Evolutionary conservation across 2,888 invertebrate species (phyloP), one percentile per base, ranked within the genome.

Genomic region (Ophion ellenae): DNA sequence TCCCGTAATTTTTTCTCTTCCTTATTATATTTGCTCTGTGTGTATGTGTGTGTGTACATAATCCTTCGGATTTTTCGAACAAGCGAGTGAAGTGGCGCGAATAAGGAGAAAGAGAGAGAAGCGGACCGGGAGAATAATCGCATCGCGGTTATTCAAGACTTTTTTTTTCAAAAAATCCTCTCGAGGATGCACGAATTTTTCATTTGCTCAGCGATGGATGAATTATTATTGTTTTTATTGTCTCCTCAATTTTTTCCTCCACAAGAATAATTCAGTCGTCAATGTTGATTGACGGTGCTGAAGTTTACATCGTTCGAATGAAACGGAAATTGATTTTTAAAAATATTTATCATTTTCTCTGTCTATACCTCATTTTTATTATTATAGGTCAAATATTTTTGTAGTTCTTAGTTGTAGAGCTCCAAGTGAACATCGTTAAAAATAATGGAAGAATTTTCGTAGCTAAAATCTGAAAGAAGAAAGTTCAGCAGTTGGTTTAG

Each of bases 41-140:
- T n/a, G 36, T 4, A 45, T 40, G 66, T 7, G 59, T 59, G 59
- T 6, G 59, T 14, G n/a, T 11, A 6, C 6, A 59, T n/a, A 63
- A 28, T 71, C 70, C 70, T 70, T 70, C 64, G 36, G 36, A 59
- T 69, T 71, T 57, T 73, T 78, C 71, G 74, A 71, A 70, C 82
- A 32, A 73, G 24, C 24, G 63, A 40, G 71, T 75, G 69, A 66
- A 66, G 71, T 63, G 61, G 7, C 70, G 63, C 63, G 74, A 75
- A 64, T 36, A 45, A 57, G 59, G 53, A 57, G 70, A 53, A 14
- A 6, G n/a, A 17, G n/a, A 17, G 59, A n/a, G 59, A 59, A 20
- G 20, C 6, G 14, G 7, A 17, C 17, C 1, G 1, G n/a, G 59
- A 40, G 79, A 36, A 71, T 32, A 70, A 59, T 75, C 47, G 17